These are phyloP conservation scores for Agrochola lota DNA, from an alignment of 2,888 invertebrate species.

Conservation along the genomic window DNA sequence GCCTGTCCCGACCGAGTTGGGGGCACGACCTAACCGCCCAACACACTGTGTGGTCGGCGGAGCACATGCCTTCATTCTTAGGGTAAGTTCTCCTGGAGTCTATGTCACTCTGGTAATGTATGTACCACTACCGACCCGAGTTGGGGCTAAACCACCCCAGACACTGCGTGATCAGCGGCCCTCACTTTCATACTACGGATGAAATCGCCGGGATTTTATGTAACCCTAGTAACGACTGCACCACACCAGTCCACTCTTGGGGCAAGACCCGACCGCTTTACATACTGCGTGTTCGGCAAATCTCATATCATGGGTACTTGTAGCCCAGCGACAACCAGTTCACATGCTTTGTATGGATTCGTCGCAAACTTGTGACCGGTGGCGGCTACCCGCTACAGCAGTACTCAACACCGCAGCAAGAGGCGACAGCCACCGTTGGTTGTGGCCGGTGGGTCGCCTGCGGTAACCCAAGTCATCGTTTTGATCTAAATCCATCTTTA, in stretches of 20 bases:
- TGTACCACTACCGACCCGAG: background rate
- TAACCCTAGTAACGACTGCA: conserved; percentile 2
- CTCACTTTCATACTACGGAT: conserved; percentile 83
- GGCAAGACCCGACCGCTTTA: conserved; percentile 30
- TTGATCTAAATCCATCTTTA: background rate
- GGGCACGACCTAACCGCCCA: conserved; percentile 48
- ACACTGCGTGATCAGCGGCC: conserved; percentile 80
- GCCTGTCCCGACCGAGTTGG: conserved; percentile 63
- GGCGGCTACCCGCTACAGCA: too few species aligned
- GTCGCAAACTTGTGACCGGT: too few species aligned
- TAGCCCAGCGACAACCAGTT: too few species aligned
- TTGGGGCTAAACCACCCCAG: background rate
- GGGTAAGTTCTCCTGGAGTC: conserved; percentile 69
- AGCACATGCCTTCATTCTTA: conserved; percentile 86
- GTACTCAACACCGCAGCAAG: too few species aligned
- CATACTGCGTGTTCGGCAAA: background rate
- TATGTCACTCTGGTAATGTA: conserved; percentile 16
- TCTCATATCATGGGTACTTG: too few species aligned
- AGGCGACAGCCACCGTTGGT: too few species aligned
- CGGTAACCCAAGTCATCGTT: background rate
- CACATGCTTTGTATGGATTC: too few species aligned
- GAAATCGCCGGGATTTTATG: background rate
- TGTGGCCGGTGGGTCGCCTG: too few species aligned
- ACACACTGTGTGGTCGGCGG: conserved; percentile 84
- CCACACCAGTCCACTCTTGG: conserved; percentile 43